phyloP scores from a whole-genome alignment of 2,888 invertebrate species.

The Ptilodon capucinus region DNA sequence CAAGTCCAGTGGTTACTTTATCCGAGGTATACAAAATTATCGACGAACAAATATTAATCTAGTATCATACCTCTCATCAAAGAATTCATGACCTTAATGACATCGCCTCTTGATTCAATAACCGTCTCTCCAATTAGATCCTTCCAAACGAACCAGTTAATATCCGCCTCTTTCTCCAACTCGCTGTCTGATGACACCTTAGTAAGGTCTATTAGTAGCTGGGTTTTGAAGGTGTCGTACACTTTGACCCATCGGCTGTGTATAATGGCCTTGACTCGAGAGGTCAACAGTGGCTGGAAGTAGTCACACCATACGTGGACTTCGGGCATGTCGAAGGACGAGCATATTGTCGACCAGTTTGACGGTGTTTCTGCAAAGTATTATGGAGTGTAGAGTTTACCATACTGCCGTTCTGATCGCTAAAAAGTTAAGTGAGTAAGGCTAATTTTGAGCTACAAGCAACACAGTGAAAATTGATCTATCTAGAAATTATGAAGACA shows the following conservation, averaged over 20 bases:
- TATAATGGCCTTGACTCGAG: conserved; percentile 85
- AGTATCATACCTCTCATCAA: conserved; percentile 71
- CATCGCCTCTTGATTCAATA: conserved; percentile 71
- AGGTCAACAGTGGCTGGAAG: conserved; percentile 88
- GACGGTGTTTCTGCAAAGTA: conserved; percentile 77
- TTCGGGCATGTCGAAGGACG: conserved; percentile 79
- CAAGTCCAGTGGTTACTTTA: too few relatives aligned
- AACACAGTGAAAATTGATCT: too few relatives aligned
- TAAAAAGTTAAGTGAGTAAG: too few relatives aligned
- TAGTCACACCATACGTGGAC: conserved; percentile 87
- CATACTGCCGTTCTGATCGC: too few relatives aligned
- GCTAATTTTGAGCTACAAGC: too few relatives aligned
- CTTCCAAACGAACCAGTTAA: conserved; percentile 89
- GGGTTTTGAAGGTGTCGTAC: conserved; percentile 65
- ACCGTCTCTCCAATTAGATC: conserved; percentile 83
- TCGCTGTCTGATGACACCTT: conserved; percentile 70
- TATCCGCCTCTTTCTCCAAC: conserved; percentile 82
- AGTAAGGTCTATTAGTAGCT: conserved; percentile 65
- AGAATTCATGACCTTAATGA: conserved; percentile 73
- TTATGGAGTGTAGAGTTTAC: not conserved
- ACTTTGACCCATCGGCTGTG: conserved; percentile 66
- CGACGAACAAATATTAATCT: too few relatives aligned
- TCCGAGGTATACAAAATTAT: too few relatives aligned
- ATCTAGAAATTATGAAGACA: too few relatives aligned
- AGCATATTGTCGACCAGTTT: conserved; percentile 85